A percentile compares a stretch with the other conserved stretches of the same genome.
phyloP scores from a whole-genome alignment of 2,113 vertebrate genomes.

The Orycteropus afer region DNA sequence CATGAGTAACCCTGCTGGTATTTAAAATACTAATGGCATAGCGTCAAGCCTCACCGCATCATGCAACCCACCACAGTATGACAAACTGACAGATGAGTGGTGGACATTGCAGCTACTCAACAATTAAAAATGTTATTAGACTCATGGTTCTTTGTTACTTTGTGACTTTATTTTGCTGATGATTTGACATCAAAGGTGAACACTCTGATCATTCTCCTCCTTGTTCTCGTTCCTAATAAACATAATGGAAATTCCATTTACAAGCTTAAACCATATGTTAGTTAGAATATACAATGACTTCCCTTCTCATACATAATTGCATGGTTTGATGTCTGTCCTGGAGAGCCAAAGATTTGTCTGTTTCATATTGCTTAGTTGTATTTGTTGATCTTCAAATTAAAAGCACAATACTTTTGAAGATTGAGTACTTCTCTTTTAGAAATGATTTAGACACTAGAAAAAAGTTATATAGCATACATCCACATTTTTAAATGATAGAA shows the following conservation, averaged over 20 bases:
- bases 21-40: too few species aligned
- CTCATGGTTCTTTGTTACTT: not conserved
- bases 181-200: not conserved
- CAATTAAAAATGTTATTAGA: not conserved
- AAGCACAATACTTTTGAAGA: not conserved
- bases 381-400: not conserved
- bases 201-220: not conserved
- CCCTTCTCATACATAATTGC: not conserved
- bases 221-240: not conserved
- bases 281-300: not conserved
- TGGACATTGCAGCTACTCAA: not conserved
- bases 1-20: too few species aligned
- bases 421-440: slow-evolving; percentile 20
- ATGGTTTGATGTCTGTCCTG: not conserved
- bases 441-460: not conserved
- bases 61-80: too few species aligned
- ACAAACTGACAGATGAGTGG: not conserved
- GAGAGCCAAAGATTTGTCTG: not conserved
- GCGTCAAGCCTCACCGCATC: too few species aligned
- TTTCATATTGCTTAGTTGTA: not conserved
- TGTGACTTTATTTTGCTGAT: not conserved
- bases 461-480: not conserved
- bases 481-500: not conserved
- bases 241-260: not conserved
- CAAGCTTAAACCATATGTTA: slow-evolving; percentile 45